A percentile compares a stretch with the other conserved stretches of the same genome.
phyloP scores from a whole-genome alignment of 2,797 vertebrate genomes.

The Anguilla obscura region DNA sequence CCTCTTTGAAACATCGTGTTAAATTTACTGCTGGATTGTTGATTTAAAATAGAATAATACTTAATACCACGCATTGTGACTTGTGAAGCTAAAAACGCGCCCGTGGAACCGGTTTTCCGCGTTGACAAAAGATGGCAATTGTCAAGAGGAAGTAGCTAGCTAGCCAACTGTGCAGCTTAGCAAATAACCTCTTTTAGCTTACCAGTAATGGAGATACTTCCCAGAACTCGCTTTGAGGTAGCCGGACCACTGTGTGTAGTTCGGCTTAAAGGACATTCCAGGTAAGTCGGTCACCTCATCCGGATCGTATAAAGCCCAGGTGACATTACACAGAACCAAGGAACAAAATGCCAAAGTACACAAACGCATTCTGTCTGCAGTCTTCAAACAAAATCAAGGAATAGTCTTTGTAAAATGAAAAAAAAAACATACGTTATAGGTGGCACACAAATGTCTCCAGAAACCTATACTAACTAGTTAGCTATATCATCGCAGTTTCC shows the following conservation, averaged over 20 bases:
- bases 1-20: neutral
- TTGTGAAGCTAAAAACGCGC: neutral
- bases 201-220: constrained; percentile 76
- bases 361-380: constrained; percentile 21
- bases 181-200: constrained; percentile 37
- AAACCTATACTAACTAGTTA: neutral
- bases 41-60: neutral
- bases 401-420: neutral
- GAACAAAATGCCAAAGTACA: constrained; percentile 42
- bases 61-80: neutral
- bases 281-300: constrained; percentile 69
- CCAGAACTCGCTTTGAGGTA: constrained; percentile 65
- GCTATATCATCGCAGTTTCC: neutral
- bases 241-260: constrained; percentile 74
- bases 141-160: neutral
- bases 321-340: constrained; percentile 24
- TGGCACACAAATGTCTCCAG: neutral
- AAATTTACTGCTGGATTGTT: neutral
- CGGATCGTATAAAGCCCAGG: constrained; percentile 59
- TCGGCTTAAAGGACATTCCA: constrained; percentile 68
- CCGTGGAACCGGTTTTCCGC: neutral
- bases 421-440: neutral
- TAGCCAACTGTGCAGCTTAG: neutral
- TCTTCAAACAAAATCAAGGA: neutral
- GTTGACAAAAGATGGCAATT: neutral